A percentile compares a stretch with the other conserved stretches of the same genome.
Conservation (phyloP, 2,888 invertebrate species). For the Pristionchus entomophagus region DNA sequence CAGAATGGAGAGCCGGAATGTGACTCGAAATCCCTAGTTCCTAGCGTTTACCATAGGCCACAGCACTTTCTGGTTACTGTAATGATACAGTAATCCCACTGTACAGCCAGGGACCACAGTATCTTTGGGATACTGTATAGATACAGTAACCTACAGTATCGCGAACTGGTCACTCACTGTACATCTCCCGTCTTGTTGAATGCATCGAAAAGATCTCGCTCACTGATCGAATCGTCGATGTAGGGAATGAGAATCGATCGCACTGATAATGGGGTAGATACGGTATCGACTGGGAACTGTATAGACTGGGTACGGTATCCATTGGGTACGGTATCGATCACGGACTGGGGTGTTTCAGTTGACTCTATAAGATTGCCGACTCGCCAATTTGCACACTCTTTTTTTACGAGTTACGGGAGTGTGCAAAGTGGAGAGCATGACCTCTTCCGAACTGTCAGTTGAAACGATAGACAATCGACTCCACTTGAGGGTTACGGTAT, state of each 20-base stretch:
- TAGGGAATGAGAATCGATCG: conserved; percentile 30
- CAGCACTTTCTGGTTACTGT: not conserved
- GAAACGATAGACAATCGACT: too few relatives aligned
- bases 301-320: not conserved
- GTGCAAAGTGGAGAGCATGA: too few relatives aligned
- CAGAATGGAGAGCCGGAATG: too few relatives aligned
- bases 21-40: too few relatives aligned
- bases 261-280: not conserved
- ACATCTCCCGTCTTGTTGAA: not conserved
- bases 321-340: not conserved
- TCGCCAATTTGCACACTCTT: too few relatives aligned
- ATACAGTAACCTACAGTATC: not conserved
- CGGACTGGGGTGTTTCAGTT: too few relatives aligned
- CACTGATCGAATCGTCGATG: not conserved
- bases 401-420: too few relatives aligned
- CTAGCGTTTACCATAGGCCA: not conserved
- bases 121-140: not conserved
- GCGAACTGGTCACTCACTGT: not conserved
- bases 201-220: conserved; percentile 17
- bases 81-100: not conserved
- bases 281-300: not conserved
- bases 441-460: too few relatives aligned
- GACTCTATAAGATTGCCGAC: too few relatives aligned
- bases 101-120: not conserved
- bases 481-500: too few relatives aligned